Conservation (phyloP, 2,113 vertebrate species). For the Pogonocichla stellata region DNA sequence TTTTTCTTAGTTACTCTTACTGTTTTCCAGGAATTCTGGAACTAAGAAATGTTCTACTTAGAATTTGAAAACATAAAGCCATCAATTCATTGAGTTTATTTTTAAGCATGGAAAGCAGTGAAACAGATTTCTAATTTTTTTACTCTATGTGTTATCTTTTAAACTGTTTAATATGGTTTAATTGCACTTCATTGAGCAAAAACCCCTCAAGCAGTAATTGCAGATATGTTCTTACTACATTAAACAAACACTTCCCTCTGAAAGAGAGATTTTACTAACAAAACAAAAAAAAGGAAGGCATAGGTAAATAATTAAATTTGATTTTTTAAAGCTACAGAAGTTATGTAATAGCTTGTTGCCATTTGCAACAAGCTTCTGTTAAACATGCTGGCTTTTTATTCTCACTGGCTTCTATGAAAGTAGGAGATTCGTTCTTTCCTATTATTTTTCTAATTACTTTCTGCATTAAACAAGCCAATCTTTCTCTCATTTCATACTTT, state of each 20-base stretch:
- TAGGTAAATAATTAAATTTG: not conserved
- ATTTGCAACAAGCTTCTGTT: not conserved
- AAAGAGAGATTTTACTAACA: not conserved
- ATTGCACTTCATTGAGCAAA: slow-evolving; percentile 49
- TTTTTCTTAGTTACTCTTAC: slow-evolving; percentile 68
- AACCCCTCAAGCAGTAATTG: slow-evolving; percentile 1
- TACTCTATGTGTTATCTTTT: slow-evolving; percentile 29
- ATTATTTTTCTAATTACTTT: not conserved
- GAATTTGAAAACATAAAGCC: slow-evolving; percentile 70
- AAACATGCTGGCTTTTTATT: not conserved
- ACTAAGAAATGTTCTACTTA: slow-evolving; percentile 72
- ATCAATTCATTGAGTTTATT: slow-evolving; percentile 66
- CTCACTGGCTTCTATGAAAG: not conserved
- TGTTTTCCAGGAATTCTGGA: slow-evolving; percentile 84
- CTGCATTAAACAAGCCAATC: not conserved
- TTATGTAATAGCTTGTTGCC: not conserved
- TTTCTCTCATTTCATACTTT: not conserved
- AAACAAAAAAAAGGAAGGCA: not conserved
- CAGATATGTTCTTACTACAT: slow-evolving; percentile 38
- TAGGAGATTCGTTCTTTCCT: not conserved
- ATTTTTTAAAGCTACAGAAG: not conserved
- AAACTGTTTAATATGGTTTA: slow-evolving; percentile 56
- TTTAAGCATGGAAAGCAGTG: slow-evolving; percentile 51
- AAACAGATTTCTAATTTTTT: slow-evolving; percentile 57
- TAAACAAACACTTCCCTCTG: not conserved